phyloP scores from a whole-genome alignment of 1,140 invertebrate species.

The Melipona quadrifasciata region DNA sequence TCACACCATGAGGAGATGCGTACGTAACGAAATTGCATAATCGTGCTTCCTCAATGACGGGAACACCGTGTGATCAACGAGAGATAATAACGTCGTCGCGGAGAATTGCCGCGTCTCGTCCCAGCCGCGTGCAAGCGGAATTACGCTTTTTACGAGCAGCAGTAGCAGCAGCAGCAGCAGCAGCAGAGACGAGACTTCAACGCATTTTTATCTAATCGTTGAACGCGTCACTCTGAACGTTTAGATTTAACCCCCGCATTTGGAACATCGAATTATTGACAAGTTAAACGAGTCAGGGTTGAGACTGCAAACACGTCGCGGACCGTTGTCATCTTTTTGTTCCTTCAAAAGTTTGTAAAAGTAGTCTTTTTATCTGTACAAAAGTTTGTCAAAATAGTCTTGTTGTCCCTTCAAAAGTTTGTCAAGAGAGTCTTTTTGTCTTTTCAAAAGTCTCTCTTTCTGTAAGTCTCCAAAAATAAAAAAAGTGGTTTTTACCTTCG shows the following conservation, averaged over 20 bases:
- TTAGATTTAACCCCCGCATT: neutral
- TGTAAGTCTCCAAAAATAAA: no score
- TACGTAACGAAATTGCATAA: slow-evolving; percentile 60
- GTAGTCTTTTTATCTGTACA: no score
- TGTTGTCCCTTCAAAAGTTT: no score
- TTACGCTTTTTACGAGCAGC: slow-evolving; percentile 42
- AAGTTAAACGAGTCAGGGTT: slow-evolving; percentile 30
- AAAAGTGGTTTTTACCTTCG: no score
- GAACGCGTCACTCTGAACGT: neutral
- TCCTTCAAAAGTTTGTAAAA: no score
- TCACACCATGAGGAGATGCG: slow-evolving; percentile 17
- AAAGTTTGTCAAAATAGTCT: no score
- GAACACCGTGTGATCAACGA: slow-evolving; percentile 51
- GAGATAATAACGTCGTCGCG: slow-evolving; percentile 54
- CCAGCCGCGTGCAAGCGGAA: slow-evolving; percentile 7
- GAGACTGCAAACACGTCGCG: slow-evolving; percentile 8
- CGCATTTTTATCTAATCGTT: slow-evolving; percentile 48
- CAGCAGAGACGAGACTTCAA: neutral
- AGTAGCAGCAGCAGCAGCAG: neutral
- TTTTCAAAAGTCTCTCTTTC: no score
- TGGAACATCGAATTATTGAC: slow-evolving; percentile 38
- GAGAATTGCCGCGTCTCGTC: slow-evolving; percentile 48
- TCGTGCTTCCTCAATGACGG: slow-evolving; percentile 59
- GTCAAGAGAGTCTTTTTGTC: no score
- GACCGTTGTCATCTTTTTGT: neutral